Evolutionary conservation across 2,888 invertebrate species (phyloP), one percentile per base, ranked within the genome.

Genomic region (Timandra comae): DNA sequence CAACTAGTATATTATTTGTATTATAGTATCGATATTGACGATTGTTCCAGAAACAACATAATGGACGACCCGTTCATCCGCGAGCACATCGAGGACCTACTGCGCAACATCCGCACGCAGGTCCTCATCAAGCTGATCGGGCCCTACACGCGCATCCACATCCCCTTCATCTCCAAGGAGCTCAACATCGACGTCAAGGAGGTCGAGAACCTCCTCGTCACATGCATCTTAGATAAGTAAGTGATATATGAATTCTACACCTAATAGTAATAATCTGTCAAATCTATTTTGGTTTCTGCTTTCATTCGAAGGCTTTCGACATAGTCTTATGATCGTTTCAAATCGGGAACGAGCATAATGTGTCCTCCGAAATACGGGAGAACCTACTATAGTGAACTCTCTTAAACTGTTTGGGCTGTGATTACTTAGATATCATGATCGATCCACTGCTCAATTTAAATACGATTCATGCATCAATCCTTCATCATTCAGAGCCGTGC

Each of bases 21-120:
- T n/a, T n/a, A n/a, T n/a, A n/a, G n/a, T n/a, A n/a, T n/a, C 10
- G 11, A 10, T 34, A 12, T 11, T 7, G n/a, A 22, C 3, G 7
- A 16, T 19, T 11, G 10, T 8, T 21, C 4, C 41, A 55, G 71
- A 36, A 68, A 94, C 69, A 98, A 97, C 67, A 98, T 99, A 42
- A 99, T 99, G 99, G 97, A 98, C 61, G 99, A 99, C 86, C 98
- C 97, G 0, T 99, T 99, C 79, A 99, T 99, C 42, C 57, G 97
- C 50, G 99, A 99, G 74, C 99, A 99, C 69, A 99, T 99, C 67
- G 99, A 99, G 88, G 98, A 98, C 86, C 86, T 98, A 37, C 81
- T 98, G 33, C 88, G 97, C 35, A 99, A 99, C 78, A 98, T 99
- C 62, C 89, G 99, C 49, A 99, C 98, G 2, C 95, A 99, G 87